Conservation (phyloP, 2,888 invertebrate species). For the Epirrhoe tristata region DNA sequence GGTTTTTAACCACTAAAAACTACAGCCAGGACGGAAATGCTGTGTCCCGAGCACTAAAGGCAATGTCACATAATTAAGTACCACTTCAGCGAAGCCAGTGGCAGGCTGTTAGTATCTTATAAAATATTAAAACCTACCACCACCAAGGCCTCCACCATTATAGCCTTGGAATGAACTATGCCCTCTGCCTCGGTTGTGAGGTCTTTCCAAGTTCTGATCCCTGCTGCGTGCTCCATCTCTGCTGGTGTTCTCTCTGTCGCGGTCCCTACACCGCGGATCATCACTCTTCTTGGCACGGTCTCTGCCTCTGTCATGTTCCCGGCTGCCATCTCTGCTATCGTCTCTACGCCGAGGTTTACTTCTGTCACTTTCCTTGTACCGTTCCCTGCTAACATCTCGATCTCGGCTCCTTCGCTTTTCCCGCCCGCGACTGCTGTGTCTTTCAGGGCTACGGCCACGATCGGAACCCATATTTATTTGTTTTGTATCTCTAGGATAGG, state of each 20-base stretch:
- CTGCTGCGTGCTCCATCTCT: slow-evolving; percentile 9
- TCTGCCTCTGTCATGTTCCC: slow-evolving; percentile 20
- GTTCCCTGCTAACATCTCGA: slow-evolving; percentile 45
- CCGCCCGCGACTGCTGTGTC: slow-evolving; percentile 53
- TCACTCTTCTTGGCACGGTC: slow-evolving; percentile 41
- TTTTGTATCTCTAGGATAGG: neutral
- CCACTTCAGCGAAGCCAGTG: too few species aligned
- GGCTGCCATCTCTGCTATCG: slow-evolving; percentile 18
- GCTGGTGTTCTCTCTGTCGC: slow-evolving; percentile 41
- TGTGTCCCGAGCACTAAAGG: too few species aligned
- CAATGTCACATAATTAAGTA: too few species aligned
- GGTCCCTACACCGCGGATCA: slow-evolving; percentile 30
- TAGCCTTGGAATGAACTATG: slow-evolving; percentile 54
- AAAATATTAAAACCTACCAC: slow-evolving; percentile 49
- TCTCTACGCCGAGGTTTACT: slow-evolving; percentile 36
- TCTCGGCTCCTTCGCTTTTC: slow-evolving; percentile 46
- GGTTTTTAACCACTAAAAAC: neutral
- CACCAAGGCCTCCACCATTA: slow-evolving; percentile 65
- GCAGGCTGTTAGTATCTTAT: too few species aligned
- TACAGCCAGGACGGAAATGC: too few species aligned
- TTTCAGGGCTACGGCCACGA: slow-evolving; percentile 52
- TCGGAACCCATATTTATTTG: slow-evolving; percentile 39
- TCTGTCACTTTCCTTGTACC: slow-evolving; percentile 40
- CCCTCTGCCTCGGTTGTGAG: slow-evolving; percentile 49
- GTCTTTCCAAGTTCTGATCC: slow-evolving; percentile 31